Evolutionary conservation across 2,888 invertebrate species (phyloP), one percentile per base, ranked within the genome.

Genomic region (Hylaea fasciaria): DNA sequence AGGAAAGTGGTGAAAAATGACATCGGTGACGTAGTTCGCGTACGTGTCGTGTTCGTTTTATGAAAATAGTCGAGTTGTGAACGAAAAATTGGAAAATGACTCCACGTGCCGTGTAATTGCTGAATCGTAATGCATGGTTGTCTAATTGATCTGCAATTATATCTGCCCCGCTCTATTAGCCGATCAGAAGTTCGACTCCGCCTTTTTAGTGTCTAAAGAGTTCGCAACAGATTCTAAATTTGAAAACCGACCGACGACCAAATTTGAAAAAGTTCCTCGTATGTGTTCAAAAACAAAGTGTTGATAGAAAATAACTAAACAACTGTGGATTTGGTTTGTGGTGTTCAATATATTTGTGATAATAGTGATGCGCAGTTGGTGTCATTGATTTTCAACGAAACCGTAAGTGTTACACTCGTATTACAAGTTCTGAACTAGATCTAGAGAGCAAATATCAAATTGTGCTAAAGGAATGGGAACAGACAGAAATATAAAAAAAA

Each of bases 81-180:
- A 67, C 49, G 68, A 68, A 71, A 78, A 75, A 75, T 80, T 77
- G 73, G 74, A 83, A 86, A 85, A 86, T 85, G 83, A 77, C 76
- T 76, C 86, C 89, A 89, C 89, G 91, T 90, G 91, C 81, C 80
- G 69, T 69, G 65, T 85, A 85, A 86, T 87, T 83, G 81, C 74
- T 71, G 73, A 85, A 83, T 81, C 78, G 81, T 82, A 81, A 81
- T 84, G 83, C 81, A 76, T 74, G 83, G 81, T 78, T 80, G 76
- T 76, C 74, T 86, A 88, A 89, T 89, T 85, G 82, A 82, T 82
- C 76, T 66, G 71, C 80, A 82, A 88, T 86, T 87, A 86, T 85
- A 76, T 80, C 85, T 80, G 82, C 86, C 87, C 82, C 80, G 77
- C 78, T 89, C 85, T 87, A 87, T 88, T 87, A 82, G 77, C 71